Base-by-base conservation (phyloP, 2,113 vertebrate species). In the Callocephalon fimbriatum region DNA sequence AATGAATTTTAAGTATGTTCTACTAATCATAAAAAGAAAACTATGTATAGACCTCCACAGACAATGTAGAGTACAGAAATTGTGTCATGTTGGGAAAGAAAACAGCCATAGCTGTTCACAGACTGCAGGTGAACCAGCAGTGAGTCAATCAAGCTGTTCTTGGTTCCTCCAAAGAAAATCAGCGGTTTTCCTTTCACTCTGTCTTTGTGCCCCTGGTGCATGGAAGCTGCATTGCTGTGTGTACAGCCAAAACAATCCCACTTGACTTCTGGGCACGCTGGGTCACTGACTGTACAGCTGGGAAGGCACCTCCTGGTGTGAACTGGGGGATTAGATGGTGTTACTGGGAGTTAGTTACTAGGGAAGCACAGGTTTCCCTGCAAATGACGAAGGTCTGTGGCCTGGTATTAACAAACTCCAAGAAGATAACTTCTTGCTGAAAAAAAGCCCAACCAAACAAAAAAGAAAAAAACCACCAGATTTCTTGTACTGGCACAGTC, bases 1-100 rank as follows among this genome's bases (percentile, higher is more conserved):
- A 77, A 83, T 88, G 22, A 83, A 91, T 83, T 93, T 85, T 15
- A 85, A 91, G 37, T 66, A 26, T 79, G 38, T 77, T 86, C 59
- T 50, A 70, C 54, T 42, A 45, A 53, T 76, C 27, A 21, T 70
- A 86, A 91, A 96, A 85, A 78, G 37, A 71, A 86, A 84, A 47
- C 21, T 73, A 61, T 19, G 21, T 4, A 21, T 4, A 70, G 58
- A 75, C n/a, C 81, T 93, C 40, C 58, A 58, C 3, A 75, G 61
- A 75, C 23, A 93, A 38, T 0, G 7, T 35, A 25, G 25, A 70
- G 13, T 18, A 42, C 13, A 62, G 66, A 72, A 90, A 37, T 2
- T 38, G 20, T 76, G 45, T 48, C 58, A 19, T 0, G 7, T 2
- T 82, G 84, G n/a, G 58, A 85, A 77, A 48, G 32, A 51, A 66